Evolutionary conservation across 1,140 invertebrate species (phyloP), one percentile per base, ranked within the genome.

Genomic region (Amyelois transitella): DNA sequence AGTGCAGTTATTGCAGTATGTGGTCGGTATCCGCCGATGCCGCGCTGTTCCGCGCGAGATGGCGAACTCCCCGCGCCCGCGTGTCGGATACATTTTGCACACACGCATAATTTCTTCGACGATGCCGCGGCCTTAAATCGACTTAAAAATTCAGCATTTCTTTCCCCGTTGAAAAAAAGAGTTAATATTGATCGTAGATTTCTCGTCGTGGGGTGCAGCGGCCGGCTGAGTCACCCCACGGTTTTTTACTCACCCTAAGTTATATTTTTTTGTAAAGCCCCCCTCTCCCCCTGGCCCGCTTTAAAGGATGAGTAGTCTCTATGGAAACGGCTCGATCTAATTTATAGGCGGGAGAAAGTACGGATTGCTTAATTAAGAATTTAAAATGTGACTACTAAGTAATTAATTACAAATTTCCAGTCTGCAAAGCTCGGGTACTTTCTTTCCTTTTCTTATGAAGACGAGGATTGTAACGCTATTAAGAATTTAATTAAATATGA

Each of bases 161-260:
- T 83, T 81, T 85, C 76, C 71, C 68, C 72, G 79, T 85, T 80
- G 69, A 85, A 87, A 88, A 88, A 89, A 89, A 89, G 88, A 89
- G 88, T 89, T 89, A 89, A 89, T 89, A 89, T 89, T 88, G 88
- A 89, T 89, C 88, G 88, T 83, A 81, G 84, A 86, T 88, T 89
- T 87, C 82, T 81, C 86, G 73, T 82, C 75, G 83, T 85, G 83
- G 82, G 82, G 85, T 85, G 81, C 85, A 85, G 72, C 85, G 82
- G 85, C 82, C 82, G 85, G 85, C 77, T 88, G 88, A 88, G 80
- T 89, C 86, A 88, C 88, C 88, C 88, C 83, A 87, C 79, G 84
- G 81, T 83, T 86, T 89, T 88, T 88, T 88, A 88, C 87, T 86
- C 86, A 88, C 88, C 86, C 88, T 88, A 87, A 86, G 86, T 86